These are phyloP conservation scores for Drosophila arawakana DNA, from an alignment of 1,140 invertebrate species.

Conservation along the genomic window DNA sequence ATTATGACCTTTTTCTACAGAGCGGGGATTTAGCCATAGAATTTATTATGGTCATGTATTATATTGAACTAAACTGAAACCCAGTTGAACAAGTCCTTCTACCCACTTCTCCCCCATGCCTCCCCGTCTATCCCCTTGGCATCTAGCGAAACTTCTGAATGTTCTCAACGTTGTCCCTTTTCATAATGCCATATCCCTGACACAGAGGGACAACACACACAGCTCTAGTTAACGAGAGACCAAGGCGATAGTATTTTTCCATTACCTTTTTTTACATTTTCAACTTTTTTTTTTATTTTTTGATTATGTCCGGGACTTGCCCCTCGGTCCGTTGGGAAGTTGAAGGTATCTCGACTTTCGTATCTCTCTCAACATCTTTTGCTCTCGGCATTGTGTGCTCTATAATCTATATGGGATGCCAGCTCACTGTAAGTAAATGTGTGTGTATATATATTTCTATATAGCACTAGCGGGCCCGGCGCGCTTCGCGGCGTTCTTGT, in stretches of 20 bases:
- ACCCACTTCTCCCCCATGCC: neutral
- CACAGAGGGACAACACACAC: slow-evolving; percentile 2
- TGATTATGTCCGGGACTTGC: slow-evolving; percentile 66
- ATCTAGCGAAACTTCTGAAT: slow-evolving; percentile 36
- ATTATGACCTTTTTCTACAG: slow-evolving; percentile 81
- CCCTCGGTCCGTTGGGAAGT: slow-evolving; percentile 37
- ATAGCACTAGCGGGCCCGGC: too few species aligned
- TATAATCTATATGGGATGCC: slow-evolving; percentile 75
- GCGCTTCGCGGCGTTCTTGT: too few species aligned
- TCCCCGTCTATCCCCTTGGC: neutral
- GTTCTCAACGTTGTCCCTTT: slow-evolving; percentile 41
- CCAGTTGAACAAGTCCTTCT: slow-evolving; percentile 16
- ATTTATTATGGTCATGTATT: slow-evolving; percentile 82
- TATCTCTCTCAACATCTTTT: slow-evolving; percentile 61
- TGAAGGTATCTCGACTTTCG: slow-evolving; percentile 51
- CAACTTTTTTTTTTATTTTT: slow-evolving; percentile 22
- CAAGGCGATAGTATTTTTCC: slow-evolving; percentile 71
- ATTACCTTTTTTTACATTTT: slow-evolving; percentile 61
- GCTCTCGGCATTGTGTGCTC: slow-evolving; percentile 59
- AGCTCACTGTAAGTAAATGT: slow-evolving; percentile 28
- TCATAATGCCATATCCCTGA: slow-evolving; percentile 34
- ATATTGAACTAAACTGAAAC: slow-evolving; percentile 65
- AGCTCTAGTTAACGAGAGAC: slow-evolving; percentile 26
- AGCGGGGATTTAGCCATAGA: slow-evolving; percentile 77
- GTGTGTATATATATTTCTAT: slow-evolving; percentile 24